Percentiles rank a stretch among this genome's conserved stretches.
Evolutionary conservation across 92 coral and sea anemone genomes (phyloP).

Genomic region (Diadumene lineata): DNA sequence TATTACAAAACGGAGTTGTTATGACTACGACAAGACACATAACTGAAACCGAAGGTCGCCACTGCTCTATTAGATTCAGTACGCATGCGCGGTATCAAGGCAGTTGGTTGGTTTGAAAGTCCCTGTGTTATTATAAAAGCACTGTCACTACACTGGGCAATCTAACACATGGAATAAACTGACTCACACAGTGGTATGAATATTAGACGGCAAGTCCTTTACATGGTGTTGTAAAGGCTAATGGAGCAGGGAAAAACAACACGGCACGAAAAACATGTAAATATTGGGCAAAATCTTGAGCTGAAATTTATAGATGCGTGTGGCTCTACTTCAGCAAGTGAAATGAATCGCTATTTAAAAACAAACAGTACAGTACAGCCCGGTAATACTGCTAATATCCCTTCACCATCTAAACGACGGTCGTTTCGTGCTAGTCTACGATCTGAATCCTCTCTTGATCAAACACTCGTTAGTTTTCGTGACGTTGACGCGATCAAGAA

Average conservation of each 20-base stretch:
- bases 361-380: conserved; percentile 42
- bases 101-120: conserved; percentile 3
- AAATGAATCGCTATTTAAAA: conserved; percentile 32
- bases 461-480: conserved; percentile 64
- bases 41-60: not conserved
- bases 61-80: not conserved
- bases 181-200: not conserved
- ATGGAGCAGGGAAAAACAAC: conserved; percentile 17
- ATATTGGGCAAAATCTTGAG: conserved; percentile 6
- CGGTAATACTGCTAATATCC: not conserved
- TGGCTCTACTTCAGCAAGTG: conserved; percentile 8
- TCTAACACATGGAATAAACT: conserved; percentile 27
- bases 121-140: not conserved
- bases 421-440: conserved; percentile 17
- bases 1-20: not conserved
- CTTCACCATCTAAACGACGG: conserved; percentile 3
- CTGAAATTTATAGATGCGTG: not conserved
- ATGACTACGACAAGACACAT: not conserved
- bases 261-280: conserved; percentile 11
- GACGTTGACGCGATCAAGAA: conserved; percentile 80
- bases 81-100: not conserved
- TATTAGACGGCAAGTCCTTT: not conserved
- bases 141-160: conserved; percentile 7
- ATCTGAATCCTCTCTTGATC: conserved; percentile 55
- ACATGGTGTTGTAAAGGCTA: not conserved